phyloP scores from a whole-genome alignment of 2,113 vertebrate genomes.

The Microtus oregoni region DNA sequence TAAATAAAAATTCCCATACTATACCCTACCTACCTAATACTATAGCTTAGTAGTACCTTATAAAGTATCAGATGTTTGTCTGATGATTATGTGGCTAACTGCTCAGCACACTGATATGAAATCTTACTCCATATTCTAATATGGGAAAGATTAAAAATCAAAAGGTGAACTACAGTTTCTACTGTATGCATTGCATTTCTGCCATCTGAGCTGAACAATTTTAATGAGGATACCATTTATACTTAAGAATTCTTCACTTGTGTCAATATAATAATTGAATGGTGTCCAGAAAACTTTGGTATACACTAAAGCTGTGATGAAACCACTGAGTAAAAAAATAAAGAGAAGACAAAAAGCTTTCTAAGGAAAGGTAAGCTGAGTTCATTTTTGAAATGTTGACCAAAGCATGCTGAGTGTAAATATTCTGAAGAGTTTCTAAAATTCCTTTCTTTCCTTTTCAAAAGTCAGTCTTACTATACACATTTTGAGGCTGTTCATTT shows the following conservation, averaged over 20 bases:
- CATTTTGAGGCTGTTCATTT: background rate
- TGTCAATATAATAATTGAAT: background rate
- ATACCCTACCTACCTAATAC: background rate
- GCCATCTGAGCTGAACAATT: background rate
- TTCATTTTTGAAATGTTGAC: conserved; percentile 7
- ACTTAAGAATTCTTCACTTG: background rate
- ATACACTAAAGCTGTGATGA: background rate
- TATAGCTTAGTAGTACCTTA: too few species aligned
- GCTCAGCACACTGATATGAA: background rate
- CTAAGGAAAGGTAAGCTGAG: background rate
- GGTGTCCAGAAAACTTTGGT: background rate
- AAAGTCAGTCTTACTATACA: background rate
- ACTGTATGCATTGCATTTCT: background rate
- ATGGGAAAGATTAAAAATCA: background rate
- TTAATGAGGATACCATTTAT: background rate
- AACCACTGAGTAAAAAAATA: background rate
- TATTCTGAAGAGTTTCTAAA: background rate
- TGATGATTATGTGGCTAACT: background rate
- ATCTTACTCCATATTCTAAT: background rate
- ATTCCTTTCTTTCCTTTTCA: background rate
- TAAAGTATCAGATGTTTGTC: background rate
- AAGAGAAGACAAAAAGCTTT: background rate
- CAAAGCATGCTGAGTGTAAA: background rate
- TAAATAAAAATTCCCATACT: too few species aligned
- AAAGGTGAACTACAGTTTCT: background rate